Base-by-base conservation (phyloP, 2,113 vertebrate genomes). In the Anseranas semipalmata region DNA sequence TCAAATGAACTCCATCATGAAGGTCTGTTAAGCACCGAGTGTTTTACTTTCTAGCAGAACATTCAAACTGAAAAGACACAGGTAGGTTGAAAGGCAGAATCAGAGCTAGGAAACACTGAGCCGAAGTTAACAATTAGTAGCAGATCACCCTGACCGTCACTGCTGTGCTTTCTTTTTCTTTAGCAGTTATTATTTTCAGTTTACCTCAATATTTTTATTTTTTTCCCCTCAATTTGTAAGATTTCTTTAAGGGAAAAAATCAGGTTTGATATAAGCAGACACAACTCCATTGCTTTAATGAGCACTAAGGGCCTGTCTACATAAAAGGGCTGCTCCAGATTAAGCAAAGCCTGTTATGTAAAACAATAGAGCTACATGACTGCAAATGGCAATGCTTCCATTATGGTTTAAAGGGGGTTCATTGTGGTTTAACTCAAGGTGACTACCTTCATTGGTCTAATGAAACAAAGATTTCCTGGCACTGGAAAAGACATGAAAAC, bases 1-100 rank as follows among this genome's bases (percentile, higher is more conserved):
- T 93, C 93, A 97, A 97, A 97, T 96, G 94, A 98, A 97, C 93
- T 95, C 91, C 96, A 77, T 91, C 94, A 95, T 92, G 83, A 98
- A 97, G 90, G 93, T 84, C 94, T 93, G 91, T 87, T 96, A 97
- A 97, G 85, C 91, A 90, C 83, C 22, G 87, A 96, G 89, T 82
- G 76, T 74, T 96, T 95, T 77, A 89, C 88, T 93, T 95, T 71
- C 76, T 82, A 93, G 76, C 86, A 96, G 93, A 89, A 89, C 65
- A 75, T 95, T 92, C 87, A 96, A 84, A 97, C 88, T 76, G 62
- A 86, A 96, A 76, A 89, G 78, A 85, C 50, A 24, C 15, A 66
- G 88, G 70, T 76, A 73, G 93, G 84, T 27, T 66, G 53, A 72
- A 87, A 79, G 72, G 35, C 86, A 92, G 81, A 85, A 56, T 45